phyloP scores from a whole-genome alignment of 2,113 vertebrate genomes.

The Plectropomus leopardus region DNA sequence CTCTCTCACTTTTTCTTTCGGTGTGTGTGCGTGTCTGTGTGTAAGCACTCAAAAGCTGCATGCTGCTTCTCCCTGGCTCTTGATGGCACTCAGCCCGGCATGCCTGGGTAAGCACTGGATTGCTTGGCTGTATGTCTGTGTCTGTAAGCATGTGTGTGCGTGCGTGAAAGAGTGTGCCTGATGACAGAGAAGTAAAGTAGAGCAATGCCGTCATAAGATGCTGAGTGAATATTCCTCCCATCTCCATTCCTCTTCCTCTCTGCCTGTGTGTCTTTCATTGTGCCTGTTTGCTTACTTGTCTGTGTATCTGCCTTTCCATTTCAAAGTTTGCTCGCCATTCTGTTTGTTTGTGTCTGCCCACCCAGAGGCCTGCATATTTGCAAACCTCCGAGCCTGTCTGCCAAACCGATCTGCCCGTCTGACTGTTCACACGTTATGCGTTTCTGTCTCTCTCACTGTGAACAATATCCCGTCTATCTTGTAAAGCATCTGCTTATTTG shows the following conservation, averaged over 20 bases:
- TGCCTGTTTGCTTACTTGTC: conserved; percentile 31
- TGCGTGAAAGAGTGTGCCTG: background rate
- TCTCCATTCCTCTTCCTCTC: conserved; percentile 19
- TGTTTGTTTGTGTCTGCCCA: conserved; percentile 51
- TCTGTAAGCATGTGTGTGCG: conserved; percentile 24
- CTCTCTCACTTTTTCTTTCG: conserved; percentile 1
- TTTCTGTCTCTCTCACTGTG: conserved; percentile 15
- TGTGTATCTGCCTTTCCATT: conserved; percentile 49
- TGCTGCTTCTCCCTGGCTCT: conserved; percentile 46
- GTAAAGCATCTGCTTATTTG: conserved; percentile 24
- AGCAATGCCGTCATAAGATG: conserved; percentile 20
- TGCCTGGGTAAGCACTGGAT: conserved; percentile 58
- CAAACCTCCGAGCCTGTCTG: conserved; percentile 48
- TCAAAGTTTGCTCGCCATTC: conserved; percentile 46
- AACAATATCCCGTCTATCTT: conserved; percentile 3
- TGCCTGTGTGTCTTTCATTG: conserved; percentile 16
- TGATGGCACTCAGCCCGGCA: conserved; percentile 52
- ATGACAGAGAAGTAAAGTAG: conserved; percentile 33
- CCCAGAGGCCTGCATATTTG: conserved; percentile 50
- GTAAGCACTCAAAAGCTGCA: conserved; percentile 49
- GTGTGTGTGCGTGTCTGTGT: conserved; percentile 25
- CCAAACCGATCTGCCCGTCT: conserved; percentile 38
- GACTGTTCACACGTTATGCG: conserved; percentile 2
- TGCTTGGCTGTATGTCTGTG: conserved; percentile 19
- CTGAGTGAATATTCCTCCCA: conserved; percentile 31